These are phyloP conservation scores for Dryadula phaetusa DNA, from an alignment of 2,888 invertebrate species.

Conservation along the genomic window DNA sequence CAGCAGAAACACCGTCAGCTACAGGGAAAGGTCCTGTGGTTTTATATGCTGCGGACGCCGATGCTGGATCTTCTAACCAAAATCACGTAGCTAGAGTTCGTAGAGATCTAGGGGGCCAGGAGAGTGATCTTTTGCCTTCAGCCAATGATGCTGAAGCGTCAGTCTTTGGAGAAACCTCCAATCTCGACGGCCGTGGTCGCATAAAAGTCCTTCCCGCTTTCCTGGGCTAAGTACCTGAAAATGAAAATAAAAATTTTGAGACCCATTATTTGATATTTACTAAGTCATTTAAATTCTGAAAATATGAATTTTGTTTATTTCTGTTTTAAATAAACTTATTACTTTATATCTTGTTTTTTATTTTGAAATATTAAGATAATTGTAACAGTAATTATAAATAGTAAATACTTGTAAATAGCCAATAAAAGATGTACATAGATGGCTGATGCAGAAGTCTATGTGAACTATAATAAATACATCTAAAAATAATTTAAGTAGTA, in stretches of 20 bases:
- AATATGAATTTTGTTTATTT: background rate
- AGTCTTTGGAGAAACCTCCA: constrained; percentile 66
- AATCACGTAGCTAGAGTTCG: constrained; percentile 54
- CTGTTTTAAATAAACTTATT: background rate
- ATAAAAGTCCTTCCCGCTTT: constrained; percentile 75
- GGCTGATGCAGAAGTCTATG: too few species aligned
- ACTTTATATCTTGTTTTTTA: background rate
- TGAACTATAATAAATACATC: too few species aligned
- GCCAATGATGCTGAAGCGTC: constrained; percentile 64
- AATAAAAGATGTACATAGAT: too few species aligned
- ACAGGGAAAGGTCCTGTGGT: constrained; percentile 70
- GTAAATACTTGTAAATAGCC: too few species aligned
- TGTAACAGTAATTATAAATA: background rate
- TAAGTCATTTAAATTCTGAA: background rate
- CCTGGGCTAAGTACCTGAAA: constrained; percentile 60
- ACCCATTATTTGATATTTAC: background rate
- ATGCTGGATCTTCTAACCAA: constrained; percentile 65
- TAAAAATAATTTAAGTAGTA: too few species aligned
- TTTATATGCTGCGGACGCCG: constrained; percentile 76
- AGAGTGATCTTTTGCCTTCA: constrained; percentile 72
- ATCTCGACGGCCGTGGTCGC: constrained; percentile 66
- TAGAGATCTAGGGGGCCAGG: constrained; percentile 66
- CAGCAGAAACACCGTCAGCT: constrained; percentile 76
- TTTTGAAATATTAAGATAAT: background rate
- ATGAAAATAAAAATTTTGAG: constrained; percentile 36